Conservation (phyloP, 2,888 invertebrate genomes). For the Tuberolachnus salignus region DNA sequence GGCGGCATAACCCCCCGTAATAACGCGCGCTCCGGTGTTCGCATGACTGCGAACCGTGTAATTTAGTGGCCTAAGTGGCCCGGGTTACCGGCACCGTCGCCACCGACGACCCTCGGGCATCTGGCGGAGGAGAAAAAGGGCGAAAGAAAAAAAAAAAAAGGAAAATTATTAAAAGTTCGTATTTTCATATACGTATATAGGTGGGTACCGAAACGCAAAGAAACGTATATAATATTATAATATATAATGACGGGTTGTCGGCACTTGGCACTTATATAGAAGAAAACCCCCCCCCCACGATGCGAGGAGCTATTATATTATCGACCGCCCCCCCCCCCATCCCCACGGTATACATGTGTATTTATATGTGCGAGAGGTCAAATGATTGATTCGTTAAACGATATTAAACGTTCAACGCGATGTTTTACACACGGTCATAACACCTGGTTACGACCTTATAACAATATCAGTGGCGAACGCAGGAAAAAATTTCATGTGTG, state of each 20-base stretch:
- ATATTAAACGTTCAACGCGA: slow-evolving; percentile 36
- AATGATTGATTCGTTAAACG: slow-evolving; percentile 54
- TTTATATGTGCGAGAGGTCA: slow-evolving; percentile 54
- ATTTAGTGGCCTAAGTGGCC: slow-evolving; percentile 50
- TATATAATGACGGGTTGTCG: slow-evolving; percentile 50
- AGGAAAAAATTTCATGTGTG: no score
- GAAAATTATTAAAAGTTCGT: slow-evolving; percentile 13
- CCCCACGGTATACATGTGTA: no score
- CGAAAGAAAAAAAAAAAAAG: slow-evolving; percentile 14
- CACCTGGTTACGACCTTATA: not conserved
- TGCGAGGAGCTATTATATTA: slow-evolving; percentile 12
- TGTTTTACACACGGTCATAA: slow-evolving; percentile 18
- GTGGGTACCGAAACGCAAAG: not conserved
- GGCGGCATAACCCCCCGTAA: not conserved
- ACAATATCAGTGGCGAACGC: no score
- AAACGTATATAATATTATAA: slow-evolving; percentile 18
- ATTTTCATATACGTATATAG: no score
- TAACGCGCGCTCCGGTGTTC: slow-evolving; percentile 31
- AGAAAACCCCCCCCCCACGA: slow-evolving; percentile 9
- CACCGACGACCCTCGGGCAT: not conserved
- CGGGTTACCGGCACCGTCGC: not conserved
- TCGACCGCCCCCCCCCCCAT: slow-evolving; percentile 41
- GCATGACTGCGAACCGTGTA: slow-evolving; percentile 55
- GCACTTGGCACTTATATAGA: slow-evolving; percentile 17
- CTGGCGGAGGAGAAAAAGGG: not conserved